Percentiles rank a stretch among this genome's conserved stretches.
phyloP scores from a whole-genome alignment of 2,888 invertebrate genomes.

The Limenitis camilla region DNA sequence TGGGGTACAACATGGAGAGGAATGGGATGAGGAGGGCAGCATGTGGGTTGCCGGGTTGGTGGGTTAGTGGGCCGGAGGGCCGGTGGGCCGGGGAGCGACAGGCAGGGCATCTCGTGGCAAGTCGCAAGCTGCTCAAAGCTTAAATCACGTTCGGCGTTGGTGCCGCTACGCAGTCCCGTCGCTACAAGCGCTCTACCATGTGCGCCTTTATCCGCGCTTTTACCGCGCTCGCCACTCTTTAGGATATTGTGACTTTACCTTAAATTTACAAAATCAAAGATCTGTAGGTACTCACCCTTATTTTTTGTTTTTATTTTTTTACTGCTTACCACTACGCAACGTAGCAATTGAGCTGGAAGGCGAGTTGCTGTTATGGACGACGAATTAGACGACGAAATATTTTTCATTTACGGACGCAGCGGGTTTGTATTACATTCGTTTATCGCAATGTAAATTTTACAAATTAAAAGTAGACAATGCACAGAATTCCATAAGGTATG shows the following conservation, averaged over 20 bases:
- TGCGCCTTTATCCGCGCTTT: slow-evolving; percentile 29
- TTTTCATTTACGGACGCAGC: slow-evolving; percentile 54
- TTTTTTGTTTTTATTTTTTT: background rate
- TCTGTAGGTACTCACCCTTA: slow-evolving; percentile 5
- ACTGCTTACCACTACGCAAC: slow-evolving; percentile 1
- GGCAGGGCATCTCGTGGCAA: slow-evolving; percentile 41
- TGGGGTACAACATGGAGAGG: slow-evolving; percentile 17
- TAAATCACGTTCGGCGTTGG: slow-evolving; percentile 60
- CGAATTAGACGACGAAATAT: slow-evolving; percentile 56
- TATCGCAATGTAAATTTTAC: slow-evolving; percentile 10
- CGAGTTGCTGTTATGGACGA: slow-evolving; percentile 54
- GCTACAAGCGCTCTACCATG: slow-evolving; percentile 22
- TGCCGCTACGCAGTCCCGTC: slow-evolving; percentile 47
- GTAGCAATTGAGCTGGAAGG: slow-evolving; percentile 36
- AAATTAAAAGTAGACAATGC: slow-evolving; percentile 13
- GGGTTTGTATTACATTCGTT: slow-evolving; percentile 54
- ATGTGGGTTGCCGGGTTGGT: no score
- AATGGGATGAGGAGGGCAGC: slow-evolving; percentile 29
- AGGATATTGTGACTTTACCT: slow-evolving; percentile 13
- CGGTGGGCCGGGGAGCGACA: slow-evolving; percentile 35
- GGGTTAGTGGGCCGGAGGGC: no score
- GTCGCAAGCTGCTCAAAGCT: slow-evolving; percentile 36
- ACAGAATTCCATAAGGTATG: slow-evolving; percentile 8
- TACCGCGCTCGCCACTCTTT: slow-evolving; percentile 30
- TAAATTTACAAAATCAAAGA: slow-evolving; percentile 11